Evolutionary conservation across 2,888 invertebrate species (phyloP), one percentile per base, ranked within the genome.

Genomic region (Lepidochitona cinerea): DNA sequence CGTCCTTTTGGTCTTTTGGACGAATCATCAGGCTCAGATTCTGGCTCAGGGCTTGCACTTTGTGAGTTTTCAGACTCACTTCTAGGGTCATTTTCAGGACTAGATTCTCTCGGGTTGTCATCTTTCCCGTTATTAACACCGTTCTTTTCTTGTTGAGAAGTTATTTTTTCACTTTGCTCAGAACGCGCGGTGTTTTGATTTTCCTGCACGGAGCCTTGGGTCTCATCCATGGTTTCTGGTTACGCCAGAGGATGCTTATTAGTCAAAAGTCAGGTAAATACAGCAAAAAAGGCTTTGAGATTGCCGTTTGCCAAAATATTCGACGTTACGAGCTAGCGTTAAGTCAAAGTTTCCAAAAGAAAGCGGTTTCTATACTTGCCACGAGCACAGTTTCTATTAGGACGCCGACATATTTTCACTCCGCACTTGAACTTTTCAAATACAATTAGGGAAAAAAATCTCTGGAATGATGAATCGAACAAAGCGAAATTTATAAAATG

Each of bases 341-440:
- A n/a, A n/a, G n/a, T n/a, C n/a, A n/a, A n/a, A n/a, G n/a, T n/a
- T n/a, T n/a, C n/a, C n/a, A n/a, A n/a, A n/a, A n/a, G 4, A 49
- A 49, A 49, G 23, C 18, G 18, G 23, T 49, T 49, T n/a, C 49
- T n/a, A 49, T 49, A 49, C 26, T 59, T 59, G 59, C 59, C 59
- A 59, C 59, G 59, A 59, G 59, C 59, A 59, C 59, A 59, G 26
- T 29, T 49, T 49, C 59, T 23, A 32, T 23, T 32, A 59, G 59
- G 59, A 59, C 59, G 59, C 59, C 23, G 59, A 59, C 59, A 59
- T 59, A 59, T 59, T 59, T 59, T 59, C 59, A 59, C 32, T 59
- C 59, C 59, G 59, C 59, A 59, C 29, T 59, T 26, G 49, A 49
- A 49, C n/a, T n/a, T n/a, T n/a, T n/a, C n/a, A n/a, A n/a, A n/a